Conservation (phyloP, 2,113 vertebrate species). For the Amphiprion percula region DNA sequence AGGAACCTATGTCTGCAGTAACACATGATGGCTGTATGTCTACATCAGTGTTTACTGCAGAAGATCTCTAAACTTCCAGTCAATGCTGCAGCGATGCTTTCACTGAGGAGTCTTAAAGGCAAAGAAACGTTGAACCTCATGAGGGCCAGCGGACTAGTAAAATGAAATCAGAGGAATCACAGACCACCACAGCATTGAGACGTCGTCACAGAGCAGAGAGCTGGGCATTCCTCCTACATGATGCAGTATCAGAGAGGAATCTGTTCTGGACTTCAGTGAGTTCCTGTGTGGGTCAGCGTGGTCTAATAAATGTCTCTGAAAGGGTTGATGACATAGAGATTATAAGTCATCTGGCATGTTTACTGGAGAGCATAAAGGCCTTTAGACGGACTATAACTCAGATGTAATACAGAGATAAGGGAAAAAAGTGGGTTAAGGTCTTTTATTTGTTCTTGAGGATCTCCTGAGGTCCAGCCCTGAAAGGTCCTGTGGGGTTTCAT, state of each 20-base stretch:
- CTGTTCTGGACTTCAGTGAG: slow-evolving; percentile 35
- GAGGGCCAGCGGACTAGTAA: background rate
- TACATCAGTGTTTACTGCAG: background rate
- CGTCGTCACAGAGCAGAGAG: slow-evolving; percentile 15
- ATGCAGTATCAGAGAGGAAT: slow-evolving; percentile 39
- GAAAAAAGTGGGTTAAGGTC: background rate
- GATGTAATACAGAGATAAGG: slow-evolving; percentile 31
- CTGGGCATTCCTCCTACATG: slow-evolving; percentile 59
- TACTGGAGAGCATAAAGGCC: slow-evolving; percentile 24
- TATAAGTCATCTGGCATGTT: slow-evolving; percentile 19
- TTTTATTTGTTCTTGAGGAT: background rate
- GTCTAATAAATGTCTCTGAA: slow-evolving; percentile 69
- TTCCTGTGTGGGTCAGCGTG: slow-evolving; percentile 37
- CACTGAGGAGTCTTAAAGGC: background rate
- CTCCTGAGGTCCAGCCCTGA: too few relatives aligned
- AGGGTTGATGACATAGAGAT: slow-evolving; percentile 48
- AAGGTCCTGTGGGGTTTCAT: slow-evolving; percentile 8
- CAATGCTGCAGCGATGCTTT: background rate
- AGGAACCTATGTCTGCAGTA: background rate
- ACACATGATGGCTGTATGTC: background rate
- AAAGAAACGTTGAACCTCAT: background rate
- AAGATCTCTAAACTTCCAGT: background rate
- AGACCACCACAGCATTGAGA: slow-evolving; percentile 10
- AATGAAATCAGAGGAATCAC: background rate
- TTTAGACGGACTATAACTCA: slow-evolving; percentile 34